Evolutionary conservation across 2,113 vertebrate species (phyloP), one percentile per base, ranked within the genome.

Genomic region (Oncorhynchus clarkii): DNA sequence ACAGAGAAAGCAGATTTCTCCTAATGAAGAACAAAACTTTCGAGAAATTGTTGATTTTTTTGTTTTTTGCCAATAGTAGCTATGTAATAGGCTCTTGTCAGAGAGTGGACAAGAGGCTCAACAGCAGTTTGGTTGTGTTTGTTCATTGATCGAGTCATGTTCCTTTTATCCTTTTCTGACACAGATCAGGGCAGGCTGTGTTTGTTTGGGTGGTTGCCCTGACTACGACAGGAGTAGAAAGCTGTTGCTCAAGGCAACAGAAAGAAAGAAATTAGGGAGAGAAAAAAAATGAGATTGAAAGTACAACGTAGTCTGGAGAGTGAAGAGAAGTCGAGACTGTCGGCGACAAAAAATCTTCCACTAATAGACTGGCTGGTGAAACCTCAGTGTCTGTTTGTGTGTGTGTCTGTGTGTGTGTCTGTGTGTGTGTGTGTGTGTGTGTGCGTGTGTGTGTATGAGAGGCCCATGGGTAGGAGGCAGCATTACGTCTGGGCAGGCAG

Each of bases 151-250:
- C 7, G 1, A 62, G 20, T 14, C 6, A 62, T 22, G n/a, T n/a
- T 20, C 7, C n/a, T 62, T 76, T 76, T 81, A 74, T 74, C 71
- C 72, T 48, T 45, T 27, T 20, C 75, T 81, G 75, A 74, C 72
- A 80, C 60, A 54, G 51, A 54, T 54, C 16, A 16, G 66, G 49
- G 39, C 4, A 18, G 73, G 48, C 39, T 39, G 14, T 85, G 88
- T 87, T 87, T 87, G 82, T 87, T 89, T 77, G 77, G 69, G 24
- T 14, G 62, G 82, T 86, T 79, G 84, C 69, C 78, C 27, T 75
- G 78, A 80, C 51, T 54, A 54, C 62, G 72, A 82, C 24, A 11
- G 59, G 54, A 62, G 31, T 20, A 81, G 76, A 82, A 85, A 75
- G 73, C 67, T 69, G 54, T 73, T 57, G 20, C 48, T 71, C 59